These are phyloP conservation scores for Nemopilema nomurai DNA, from an alignment of 30 jellyfish, hydroid and myxozoan genomes.

Conservation along the genomic window DNA sequence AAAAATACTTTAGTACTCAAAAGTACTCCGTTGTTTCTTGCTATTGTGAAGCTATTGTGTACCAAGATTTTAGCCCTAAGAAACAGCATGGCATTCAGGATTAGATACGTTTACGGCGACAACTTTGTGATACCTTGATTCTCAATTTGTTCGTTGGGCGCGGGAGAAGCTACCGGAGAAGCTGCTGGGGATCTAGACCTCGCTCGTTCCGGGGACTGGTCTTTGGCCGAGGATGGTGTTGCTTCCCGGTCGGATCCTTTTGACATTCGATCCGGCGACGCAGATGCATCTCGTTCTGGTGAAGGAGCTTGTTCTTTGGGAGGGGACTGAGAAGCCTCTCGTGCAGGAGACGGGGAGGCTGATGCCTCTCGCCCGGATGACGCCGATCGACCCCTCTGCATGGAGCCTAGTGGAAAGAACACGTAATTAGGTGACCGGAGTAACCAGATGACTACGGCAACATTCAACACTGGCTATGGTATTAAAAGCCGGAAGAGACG, in stretches of 20 bases:
- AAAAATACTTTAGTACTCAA: too few relatives aligned
- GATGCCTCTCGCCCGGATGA: slow-evolving; percentile 30
- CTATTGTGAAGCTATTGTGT: too few relatives aligned
- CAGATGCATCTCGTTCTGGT: slow-evolving; percentile 21
- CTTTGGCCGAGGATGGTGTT: background rate
- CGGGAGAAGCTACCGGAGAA: background rate
- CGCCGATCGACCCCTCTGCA: background rate
- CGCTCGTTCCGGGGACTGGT: slow-evolving; percentile 4
- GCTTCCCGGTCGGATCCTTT: slow-evolving; percentile 14
- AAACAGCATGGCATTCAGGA: too few relatives aligned
- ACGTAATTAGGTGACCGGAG: background rate
- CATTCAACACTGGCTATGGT: too few relatives aligned
- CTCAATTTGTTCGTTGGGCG: background rate
- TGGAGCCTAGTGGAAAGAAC: background rate
- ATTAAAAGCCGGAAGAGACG: too few relatives aligned
- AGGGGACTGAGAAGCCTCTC: slow-evolving; percentile 30
- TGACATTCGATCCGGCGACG: slow-evolving; percentile 1
- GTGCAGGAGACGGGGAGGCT: slow-evolving; percentile 10
- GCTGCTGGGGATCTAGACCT: slow-evolving; percentile 1
- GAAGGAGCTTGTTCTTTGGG: slow-evolving; percentile 2
- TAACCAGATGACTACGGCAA: background rate
- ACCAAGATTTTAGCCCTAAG: too few relatives aligned
- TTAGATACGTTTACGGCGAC: too few relatives aligned
- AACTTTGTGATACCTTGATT: background rate
- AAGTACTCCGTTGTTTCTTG: too few relatives aligned